Percentiles rank a stretch among this genome's conserved stretches.
Conservation (phyloP, 1,140 invertebrate genomes). For the Bombus huntii region DNA sequence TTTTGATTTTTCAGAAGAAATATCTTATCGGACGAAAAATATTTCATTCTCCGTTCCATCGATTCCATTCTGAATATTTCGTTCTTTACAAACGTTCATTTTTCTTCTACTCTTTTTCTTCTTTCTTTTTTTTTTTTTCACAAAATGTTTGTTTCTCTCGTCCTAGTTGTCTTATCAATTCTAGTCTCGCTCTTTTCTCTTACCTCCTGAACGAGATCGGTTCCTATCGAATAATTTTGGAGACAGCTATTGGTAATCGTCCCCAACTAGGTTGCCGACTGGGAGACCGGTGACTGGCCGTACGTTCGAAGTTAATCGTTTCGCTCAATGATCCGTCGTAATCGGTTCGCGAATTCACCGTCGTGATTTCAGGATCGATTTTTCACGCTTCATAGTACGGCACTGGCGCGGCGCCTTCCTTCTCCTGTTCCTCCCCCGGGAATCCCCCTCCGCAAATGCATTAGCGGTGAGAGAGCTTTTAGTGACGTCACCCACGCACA, state of each 20-base stretch:
- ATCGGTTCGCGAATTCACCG: slow-evolving; percentile 34
- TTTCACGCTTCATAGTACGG: slow-evolving; percentile 77
- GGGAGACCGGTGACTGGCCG: slow-evolving; percentile 4
- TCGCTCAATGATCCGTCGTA: slow-evolving; percentile 43
- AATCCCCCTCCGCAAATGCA: slow-evolving; percentile 80
- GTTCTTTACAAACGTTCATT: not conserved
- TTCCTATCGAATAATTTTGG: no score
- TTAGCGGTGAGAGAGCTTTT: slow-evolving; percentile 82
- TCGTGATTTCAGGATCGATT: slow-evolving; percentile 64
- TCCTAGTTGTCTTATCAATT: not conserved
- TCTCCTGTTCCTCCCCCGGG: slow-evolving; percentile 67
- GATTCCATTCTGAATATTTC: no score
- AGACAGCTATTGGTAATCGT: no score
- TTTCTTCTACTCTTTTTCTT: not conserved
- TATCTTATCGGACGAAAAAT: not conserved
- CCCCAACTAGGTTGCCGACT: not conserved
- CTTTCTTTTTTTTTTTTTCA: no score
- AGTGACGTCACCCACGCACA: slow-evolving; percentile 79
- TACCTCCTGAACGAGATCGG: no score
- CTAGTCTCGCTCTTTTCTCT: not conserved
- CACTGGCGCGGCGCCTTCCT: slow-evolving; percentile 70
- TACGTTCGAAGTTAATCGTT: slow-evolving; percentile 40
- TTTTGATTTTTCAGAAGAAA: not conserved
- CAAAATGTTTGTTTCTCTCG: not conserved
- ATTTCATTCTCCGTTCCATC: not conserved